Evolutionary conservation across 2,888 invertebrate genomes (phyloP).

Genomic region (Megastigmus dorsalis): DNA sequence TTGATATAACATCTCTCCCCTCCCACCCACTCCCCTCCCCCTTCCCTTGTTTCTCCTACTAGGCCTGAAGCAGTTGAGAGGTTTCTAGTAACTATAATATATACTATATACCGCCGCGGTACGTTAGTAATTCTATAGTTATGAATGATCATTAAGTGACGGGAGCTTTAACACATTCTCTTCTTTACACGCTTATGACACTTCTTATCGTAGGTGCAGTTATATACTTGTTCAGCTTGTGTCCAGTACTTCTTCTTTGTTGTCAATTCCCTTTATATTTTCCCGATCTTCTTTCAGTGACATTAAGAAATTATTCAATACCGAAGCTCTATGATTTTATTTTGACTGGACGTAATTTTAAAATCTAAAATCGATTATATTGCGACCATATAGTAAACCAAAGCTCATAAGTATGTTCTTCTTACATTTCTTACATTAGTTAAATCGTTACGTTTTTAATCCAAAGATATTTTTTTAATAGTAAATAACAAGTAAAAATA

Average conservation of each 20-base stretch:
- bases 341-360: too few relatives aligned
- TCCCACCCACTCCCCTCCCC: background rate
- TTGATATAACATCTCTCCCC: slow-evolving; percentile 49
- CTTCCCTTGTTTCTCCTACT: slow-evolving; percentile 11
- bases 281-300: background rate
- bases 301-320: background rate
- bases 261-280: background rate
- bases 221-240: slow-evolving; percentile 36
- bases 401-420: too few relatives aligned
- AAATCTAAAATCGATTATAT: too few relatives aligned
- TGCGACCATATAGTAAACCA: too few relatives aligned
- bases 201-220: slow-evolving; percentile 18
- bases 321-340: background rate
- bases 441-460: too few relatives aligned
- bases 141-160: slow-evolving; percentile 40
- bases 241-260: background rate
- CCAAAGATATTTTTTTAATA: too few relatives aligned
- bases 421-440: too few relatives aligned
- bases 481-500: too few relatives aligned
- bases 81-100: slow-evolving; percentile 48
- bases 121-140: slow-evolving; percentile 44
- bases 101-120: too few relatives aligned
- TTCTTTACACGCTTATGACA: slow-evolving; percentile 29
- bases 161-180: slow-evolving; percentile 2
- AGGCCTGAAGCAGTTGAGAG: slow-evolving; percentile 26